Evolutionary conservation across 2,888 invertebrate species (phyloP), one percentile per base, ranked within the genome.

Genomic region (Andrena marginata): DNA sequence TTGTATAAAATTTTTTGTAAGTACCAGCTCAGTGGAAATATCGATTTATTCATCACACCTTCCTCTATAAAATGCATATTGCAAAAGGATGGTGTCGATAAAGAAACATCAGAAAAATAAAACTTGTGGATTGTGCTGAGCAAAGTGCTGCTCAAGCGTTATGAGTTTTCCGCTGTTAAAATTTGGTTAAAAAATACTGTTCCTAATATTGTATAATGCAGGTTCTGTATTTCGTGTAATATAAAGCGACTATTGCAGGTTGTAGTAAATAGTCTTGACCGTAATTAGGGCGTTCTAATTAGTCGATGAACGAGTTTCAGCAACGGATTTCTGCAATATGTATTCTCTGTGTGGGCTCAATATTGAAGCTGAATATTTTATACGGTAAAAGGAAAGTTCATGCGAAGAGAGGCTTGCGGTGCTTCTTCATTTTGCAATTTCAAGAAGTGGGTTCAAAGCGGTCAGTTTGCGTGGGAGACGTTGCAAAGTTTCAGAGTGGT

Each of bases 401-500:
- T 31, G 29, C 29, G 67, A 13, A 23, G 54, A 23, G 20, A 35
- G 29, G 71, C 26, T 56, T 62, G 42, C 5, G 48, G 20, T 23
- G 65, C 71, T 72, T 71, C 26, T 62, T 62, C 80, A 80, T 80
- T 80, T 80, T 80, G 67, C 72, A 80, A 80, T 80, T 80, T 71
- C 80, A 80, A 63, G 67, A 80, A 72, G 67, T 72, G 72, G 62
- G 65, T 56, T 72, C 72, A 79, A 79, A 80, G 80, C 72, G 80
- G 80, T 80, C 80, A 80, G 80, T 49, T 56, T 49, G 63, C 62
- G 67, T 56, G 62, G 63, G 80, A 68, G 67, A 72, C 56, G 20
- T n/a, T 29, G 67, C 23, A 56, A 80, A 80, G 67, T 80, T 80
- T 49, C 54, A 1, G 29, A 67, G 54, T 68, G 49, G 72, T 68